Evolutionary conservation across 64 coral and sea anemone species (phyloP).

Genomic region (Stichodactyla helianthus): DNA sequence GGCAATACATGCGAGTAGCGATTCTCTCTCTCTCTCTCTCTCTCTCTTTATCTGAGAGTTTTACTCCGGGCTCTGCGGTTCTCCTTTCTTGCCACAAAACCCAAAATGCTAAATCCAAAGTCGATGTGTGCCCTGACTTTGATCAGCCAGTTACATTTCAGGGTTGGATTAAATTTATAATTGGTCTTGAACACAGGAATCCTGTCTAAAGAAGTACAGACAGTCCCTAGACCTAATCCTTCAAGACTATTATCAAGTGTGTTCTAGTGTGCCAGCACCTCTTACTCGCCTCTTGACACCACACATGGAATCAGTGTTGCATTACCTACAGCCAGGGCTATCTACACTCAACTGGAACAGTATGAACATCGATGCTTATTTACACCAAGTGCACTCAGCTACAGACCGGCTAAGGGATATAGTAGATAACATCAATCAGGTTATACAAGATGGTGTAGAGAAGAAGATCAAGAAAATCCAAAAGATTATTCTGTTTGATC

Average conservation of each 20-base stretch:
- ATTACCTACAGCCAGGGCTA: conserved; percentile 90
- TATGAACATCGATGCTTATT: conserved; percentile 98
- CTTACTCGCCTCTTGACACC: conserved; percentile 70
- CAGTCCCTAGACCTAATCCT: conserved; percentile 87
- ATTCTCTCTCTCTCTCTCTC: too few species aligned
- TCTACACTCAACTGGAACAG: conserved; percentile 94
- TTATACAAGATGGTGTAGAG: conserved; percentile 63
- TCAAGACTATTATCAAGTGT: conserved; percentile 82
- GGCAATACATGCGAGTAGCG: too few species aligned
- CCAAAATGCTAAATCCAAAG: too few species aligned
- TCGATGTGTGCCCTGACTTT: too few species aligned
- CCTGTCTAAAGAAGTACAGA: conserved; percentile 85
- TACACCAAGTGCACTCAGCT: conserved; percentile 93
- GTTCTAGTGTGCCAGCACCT: conserved; percentile 62
- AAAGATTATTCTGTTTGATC: conserved; percentile 84
- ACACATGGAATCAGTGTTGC: conserved; percentile 90
- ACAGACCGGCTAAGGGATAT: conserved; percentile 68
- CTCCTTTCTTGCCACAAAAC: too few species aligned
- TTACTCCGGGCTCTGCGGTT: too few species aligned
- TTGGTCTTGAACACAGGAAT: conserved; percentile 51
- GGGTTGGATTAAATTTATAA: background rate
- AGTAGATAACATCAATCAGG: conserved; percentile 61
- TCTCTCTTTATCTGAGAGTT: too few species aligned
- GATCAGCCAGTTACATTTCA: too few species aligned
- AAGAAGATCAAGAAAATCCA: conserved; percentile 81